Percentiles rank a stretch among this genome's conserved stretches.
These are phyloP conservation scores for Oenanthe melanoleuca DNA, from an alignment of 2,113 vertebrate species.

Conservation along the genomic window DNA sequence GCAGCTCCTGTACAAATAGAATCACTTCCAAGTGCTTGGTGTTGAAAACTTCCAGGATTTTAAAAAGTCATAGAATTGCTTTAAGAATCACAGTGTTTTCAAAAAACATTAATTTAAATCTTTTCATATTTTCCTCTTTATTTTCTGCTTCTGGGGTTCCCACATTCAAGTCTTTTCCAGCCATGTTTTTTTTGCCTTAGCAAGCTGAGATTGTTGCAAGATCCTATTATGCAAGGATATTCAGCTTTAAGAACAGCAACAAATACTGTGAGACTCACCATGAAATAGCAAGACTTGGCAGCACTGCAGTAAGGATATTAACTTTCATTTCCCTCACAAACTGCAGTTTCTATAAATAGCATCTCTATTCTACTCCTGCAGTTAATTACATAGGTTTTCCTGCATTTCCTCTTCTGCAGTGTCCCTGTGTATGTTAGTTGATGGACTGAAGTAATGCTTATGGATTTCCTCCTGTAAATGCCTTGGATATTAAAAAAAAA, in stretches of 20 bases:
- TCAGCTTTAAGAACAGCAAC: conserved; percentile 10
- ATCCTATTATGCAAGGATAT: not conserved
- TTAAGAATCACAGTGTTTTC: not conserved
- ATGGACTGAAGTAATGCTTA: not conserved
- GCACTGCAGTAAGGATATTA: not conserved
- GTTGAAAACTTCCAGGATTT: conserved; percentile 8
- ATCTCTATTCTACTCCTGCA: conserved; percentile 3
- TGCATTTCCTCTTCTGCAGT: conserved; percentile 12
- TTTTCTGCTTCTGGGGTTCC: not conserved
- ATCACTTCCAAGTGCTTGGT: not conserved
- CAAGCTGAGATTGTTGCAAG: not conserved
- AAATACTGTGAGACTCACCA: not conserved
- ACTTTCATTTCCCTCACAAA: conserved; percentile 4
- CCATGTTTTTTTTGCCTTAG: not conserved
- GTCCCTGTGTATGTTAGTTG: not conserved
- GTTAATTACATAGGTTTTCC: conserved; percentile 37
- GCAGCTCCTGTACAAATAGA: not conserved
- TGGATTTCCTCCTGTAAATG: not conserved
- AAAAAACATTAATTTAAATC: not conserved
- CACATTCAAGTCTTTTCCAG: not conserved
- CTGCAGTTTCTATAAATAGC: conserved; percentile 53
- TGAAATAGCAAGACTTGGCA: conserved; percentile 25
- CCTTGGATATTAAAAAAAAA: not conserved
- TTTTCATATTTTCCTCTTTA: not conserved
- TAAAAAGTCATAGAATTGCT: not conserved